Conservation (phyloP, 1,140 invertebrate genomes). For the Drosophila malerkotliana region DNA sequence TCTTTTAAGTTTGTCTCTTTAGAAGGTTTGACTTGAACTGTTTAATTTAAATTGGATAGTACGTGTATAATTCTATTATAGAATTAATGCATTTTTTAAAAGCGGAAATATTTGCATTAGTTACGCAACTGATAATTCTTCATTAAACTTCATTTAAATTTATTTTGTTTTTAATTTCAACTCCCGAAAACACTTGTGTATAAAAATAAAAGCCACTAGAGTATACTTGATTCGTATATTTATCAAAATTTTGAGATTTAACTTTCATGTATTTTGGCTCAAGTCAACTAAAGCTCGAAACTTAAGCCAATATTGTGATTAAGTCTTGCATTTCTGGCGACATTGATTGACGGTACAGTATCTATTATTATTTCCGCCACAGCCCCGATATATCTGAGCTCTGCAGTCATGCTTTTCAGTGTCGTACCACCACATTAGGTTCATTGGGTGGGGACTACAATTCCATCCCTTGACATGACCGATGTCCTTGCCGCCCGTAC, state of each 20-base stretch:
- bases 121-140: background rate
- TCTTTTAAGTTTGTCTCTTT: background rate
- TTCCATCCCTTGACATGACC: background rate
- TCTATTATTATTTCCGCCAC: background rate
- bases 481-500: background rate
- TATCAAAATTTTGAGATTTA: background rate
- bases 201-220: background rate
- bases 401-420: background rate
- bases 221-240: background rate
- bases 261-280: background rate
- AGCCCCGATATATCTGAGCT: background rate
- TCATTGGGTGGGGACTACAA: background rate
- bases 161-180: too few relatives aligned
- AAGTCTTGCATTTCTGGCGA: background rate
- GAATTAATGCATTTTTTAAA: background rate
- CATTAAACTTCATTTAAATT: too few relatives aligned
- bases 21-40: background rate
- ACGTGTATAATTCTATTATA: background rate
- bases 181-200: background rate
- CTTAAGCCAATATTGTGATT: too few relatives aligned
- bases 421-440: background rate
- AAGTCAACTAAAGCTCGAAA: background rate
- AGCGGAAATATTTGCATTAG: background rate
- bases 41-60: background rate
- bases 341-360: background rate